Evolutionary conservation across 2,888 invertebrate genomes (phyloP).

Genomic region (Lamellibrachia satsuma): DNA sequence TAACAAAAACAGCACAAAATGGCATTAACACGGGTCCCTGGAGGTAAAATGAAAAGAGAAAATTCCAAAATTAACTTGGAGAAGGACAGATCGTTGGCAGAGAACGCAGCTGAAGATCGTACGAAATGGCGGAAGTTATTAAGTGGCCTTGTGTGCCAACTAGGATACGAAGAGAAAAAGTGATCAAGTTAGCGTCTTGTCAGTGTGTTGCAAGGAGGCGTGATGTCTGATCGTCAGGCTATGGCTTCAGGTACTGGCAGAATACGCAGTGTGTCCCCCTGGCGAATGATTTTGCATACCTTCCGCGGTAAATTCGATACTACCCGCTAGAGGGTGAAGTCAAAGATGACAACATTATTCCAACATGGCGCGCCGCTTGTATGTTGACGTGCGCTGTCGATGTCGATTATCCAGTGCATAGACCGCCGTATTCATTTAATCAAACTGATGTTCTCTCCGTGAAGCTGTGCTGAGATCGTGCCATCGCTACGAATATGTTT

Average conservation of each 20-base stretch:
- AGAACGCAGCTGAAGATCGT: too few species aligned
- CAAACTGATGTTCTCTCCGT: neutral
- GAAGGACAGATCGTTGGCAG: too few species aligned
- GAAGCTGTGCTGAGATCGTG: neutral
- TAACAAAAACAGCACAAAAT: too few species aligned
- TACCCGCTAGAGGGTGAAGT: neutral
- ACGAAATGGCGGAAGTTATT: too few species aligned
- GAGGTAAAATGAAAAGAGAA: too few species aligned
- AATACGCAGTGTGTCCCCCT: neutral
- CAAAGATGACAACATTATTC: neutral
- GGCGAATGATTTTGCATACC: neutral
- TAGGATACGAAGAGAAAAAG: too few species aligned
- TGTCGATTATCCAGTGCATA: neutral
- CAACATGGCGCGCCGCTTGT: constrained; percentile 3
- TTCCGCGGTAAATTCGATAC: neutral
- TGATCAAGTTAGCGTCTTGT: too few species aligned
- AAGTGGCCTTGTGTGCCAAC: too few species aligned
- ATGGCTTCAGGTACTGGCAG: neutral
- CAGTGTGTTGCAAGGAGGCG: too few species aligned
- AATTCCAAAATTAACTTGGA: too few species aligned
- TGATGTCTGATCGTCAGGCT: neutral
- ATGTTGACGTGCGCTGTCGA: neutral
- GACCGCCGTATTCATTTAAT: constrained; percentile 9
- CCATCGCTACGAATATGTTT: neutral
- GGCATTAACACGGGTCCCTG: too few species aligned